Percentiles rank a stretch among this genome's conserved stretches.
These are phyloP conservation scores for Serranus cabrilla DNA, from an alignment of 2,797 vertebrate species.

Conservation along the genomic window DNA sequence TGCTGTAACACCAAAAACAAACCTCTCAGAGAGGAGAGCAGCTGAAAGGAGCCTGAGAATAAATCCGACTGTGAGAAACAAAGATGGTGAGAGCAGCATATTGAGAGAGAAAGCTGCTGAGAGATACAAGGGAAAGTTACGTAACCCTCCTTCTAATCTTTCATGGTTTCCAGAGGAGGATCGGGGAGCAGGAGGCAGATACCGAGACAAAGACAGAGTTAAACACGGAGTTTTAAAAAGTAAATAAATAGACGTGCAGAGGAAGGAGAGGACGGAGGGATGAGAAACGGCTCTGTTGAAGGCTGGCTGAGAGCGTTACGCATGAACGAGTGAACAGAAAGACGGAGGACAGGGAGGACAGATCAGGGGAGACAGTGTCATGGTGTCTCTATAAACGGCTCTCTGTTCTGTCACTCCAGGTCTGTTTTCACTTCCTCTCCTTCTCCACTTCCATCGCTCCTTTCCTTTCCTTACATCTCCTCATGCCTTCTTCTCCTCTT, in stretches of 20 bases:
- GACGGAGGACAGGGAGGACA: conserved; percentile 22
- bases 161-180: neutral
- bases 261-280: neutral
- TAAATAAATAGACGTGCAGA: neutral
- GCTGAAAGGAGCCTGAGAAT: conserved; percentile 5
- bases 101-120: conserved; percentile 26
- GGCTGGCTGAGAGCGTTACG: conserved; percentile 15
- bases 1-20: conserved; percentile 2
- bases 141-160: conserved; percentile 51
- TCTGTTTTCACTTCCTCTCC: too few relatives aligned
- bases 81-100: conserved; percentile 9
- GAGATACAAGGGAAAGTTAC: conserved; percentile 38
- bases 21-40: neutral
- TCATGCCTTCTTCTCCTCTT: neutral
- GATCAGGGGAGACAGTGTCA: conserved; percentile 10
- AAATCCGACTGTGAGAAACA: conserved; percentile 31
- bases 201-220: neutral
- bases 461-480: too few relatives aligned
- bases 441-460: too few relatives aligned
- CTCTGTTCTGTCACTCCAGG: neutral
- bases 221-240: neutral
- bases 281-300: conserved; percentile 19
- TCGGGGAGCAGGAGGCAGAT: neutral
- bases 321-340: conserved; percentile 63
- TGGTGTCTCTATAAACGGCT: neutral